Conservation (phyloP, 2,113 vertebrate species). For the Arizona elegans region DNA sequence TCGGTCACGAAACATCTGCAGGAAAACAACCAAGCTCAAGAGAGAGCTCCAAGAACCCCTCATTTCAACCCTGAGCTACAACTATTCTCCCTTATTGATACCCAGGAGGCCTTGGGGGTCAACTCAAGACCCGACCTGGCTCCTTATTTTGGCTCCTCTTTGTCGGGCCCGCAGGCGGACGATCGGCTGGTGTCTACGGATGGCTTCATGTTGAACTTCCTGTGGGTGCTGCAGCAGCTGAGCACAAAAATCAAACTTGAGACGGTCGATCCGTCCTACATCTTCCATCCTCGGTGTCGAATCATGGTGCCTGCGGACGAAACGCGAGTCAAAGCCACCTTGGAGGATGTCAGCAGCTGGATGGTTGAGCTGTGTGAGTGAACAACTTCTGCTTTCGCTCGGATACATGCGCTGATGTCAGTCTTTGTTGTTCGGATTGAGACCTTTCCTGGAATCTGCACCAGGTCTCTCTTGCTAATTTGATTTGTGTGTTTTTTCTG, state of each 20-base stretch:
- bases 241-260: constrained; percentile 98
- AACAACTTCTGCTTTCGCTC: fast-evolving
- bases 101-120: not conserved
- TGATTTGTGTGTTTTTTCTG: not conserved
- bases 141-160: not conserved
- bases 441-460: not conserved
- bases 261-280: constrained; percentile 95
- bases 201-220: constrained; percentile 97
- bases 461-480: not conserved
- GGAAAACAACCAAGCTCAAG: not conserved
- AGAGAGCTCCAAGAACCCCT: not conserved
- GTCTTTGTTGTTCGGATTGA: not conserved
- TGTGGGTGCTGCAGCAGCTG: constrained; percentile 96
- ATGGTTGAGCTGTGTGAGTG: constrained; percentile 86
- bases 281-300: constrained; percentile 93
- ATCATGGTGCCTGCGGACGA: constrained; percentile 86
- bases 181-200: constrained; percentile 96
- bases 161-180: constrained; percentile 78
- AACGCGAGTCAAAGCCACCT: constrained; percentile 90
- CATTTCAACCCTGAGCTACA: not conserved
- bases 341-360: constrained; percentile 92
- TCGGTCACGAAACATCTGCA: no score
- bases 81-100: not conserved
- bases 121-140: not conserved
- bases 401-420: not conserved